Conservation (phyloP, 2,113 vertebrate genomes). For the Cyanocitta stelleri region DNA sequence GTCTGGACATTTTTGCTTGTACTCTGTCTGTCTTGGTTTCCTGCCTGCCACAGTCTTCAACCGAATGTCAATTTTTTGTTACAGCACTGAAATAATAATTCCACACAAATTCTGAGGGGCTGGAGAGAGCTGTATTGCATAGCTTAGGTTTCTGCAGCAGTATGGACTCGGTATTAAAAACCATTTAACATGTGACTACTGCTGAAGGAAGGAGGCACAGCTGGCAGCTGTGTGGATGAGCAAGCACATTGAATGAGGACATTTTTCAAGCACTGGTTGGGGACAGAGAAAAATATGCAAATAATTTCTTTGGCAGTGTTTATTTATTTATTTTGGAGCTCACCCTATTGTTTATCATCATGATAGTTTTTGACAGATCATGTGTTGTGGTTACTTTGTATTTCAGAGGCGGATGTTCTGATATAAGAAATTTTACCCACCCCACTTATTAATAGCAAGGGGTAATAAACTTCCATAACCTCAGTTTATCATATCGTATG, state of each 20-base stretch:
- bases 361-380: conserved; percentile 51
- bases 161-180: background rate
- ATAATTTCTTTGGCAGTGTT: conserved; percentile 59
- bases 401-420: conserved; percentile 32
- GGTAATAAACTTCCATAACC: conserved; percentile 26
- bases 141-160: conserved; percentile 7
- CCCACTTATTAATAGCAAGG: conserved; percentile 27
- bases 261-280: conserved; percentile 67
- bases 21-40: conserved; percentile 57
- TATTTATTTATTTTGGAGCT: conserved; percentile 65
- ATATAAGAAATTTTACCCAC: background rate
- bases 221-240: conserved; percentile 68
- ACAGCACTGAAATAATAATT: conserved; percentile 12
- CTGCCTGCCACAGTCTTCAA: conserved; percentile 22
- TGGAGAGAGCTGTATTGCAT: background rate
- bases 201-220: conserved; percentile 56
- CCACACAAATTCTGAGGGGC: conserved; percentile 9
- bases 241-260: conserved; percentile 64
- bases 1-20: conserved; percentile 58
- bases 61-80: background rate
- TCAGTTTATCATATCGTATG: conserved; percentile 35
- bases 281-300: conserved; percentile 65
- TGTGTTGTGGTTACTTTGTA: conserved; percentile 61
- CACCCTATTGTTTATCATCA: conserved; percentile 51
- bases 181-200: conserved; percentile 10